Evolutionary conservation across 2,797 vertebrate genomes (phyloP), one percentile per base, ranked within the genome.

Genomic region (Xiphorhynchus erythropygius): DNA sequence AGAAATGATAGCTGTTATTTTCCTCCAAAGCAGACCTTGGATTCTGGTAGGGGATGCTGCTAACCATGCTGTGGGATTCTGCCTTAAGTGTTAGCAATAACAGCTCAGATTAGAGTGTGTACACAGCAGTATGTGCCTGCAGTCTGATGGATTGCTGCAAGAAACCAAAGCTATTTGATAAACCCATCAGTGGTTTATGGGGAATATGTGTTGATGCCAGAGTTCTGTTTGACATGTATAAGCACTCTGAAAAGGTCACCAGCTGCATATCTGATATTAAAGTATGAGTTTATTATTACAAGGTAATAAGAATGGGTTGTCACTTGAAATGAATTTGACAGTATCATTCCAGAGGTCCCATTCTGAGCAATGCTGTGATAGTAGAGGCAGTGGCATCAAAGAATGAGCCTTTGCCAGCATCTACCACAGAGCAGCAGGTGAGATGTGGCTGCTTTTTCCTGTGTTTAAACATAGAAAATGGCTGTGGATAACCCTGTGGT

Each of bases 391-490:
- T 49, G 76, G 21, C 73, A 57, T 49, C 52, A 64, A 62, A 65
- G 59, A 65, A 33, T 16, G 33, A 63, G 28, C 57, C 67, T 92
- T 70, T 93, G 44, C n/a, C 76, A 86, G 84, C 82, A 57, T 63
- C n/a, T 52, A 7, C 69, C 60, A 25, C n/a, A 37, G 70, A 78
- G 87, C 41, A 92, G 85, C 83, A 95, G 87, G 77, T 94, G 70
- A 94, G 63, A 49, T 37, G 42, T 15, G 59, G 25, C 89, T 90
- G 56, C 14, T 89, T 91, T 78, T 67, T 19, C 76, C 63, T 39
- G 5, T 84, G 28, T 81, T 90, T 93, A 30, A 57, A 18, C 33
- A 41, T 27, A 74, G 63, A 80, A 74, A 64, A 68, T 53, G n/a
- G 7, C 76, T 92, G 64, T 79, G 85, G 85, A 82, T 84, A 46